Evolutionary conservation across 2,113 vertebrate species (phyloP), one percentile per base, ranked within the genome.

Genomic region (Beaufortia kweichowensis): DNA sequence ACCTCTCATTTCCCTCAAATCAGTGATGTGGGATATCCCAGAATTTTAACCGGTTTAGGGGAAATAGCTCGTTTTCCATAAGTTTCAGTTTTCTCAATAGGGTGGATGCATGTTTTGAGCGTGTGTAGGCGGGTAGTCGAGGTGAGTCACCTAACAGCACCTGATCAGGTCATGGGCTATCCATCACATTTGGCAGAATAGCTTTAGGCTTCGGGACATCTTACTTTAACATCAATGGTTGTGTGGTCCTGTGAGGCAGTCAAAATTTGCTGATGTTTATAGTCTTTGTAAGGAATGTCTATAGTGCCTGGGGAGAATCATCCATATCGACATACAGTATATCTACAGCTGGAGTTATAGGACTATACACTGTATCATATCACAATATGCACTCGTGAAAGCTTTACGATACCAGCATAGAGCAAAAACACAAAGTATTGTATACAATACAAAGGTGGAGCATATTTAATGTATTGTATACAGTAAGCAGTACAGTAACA

Each of bases 161-260:
- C 11, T 76, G 21, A 55, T 35, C 53, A 17, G 15, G 14, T 23
- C 29, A 5, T 55, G 1, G 21, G 55, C 19, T 10, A 26, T 72
- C 33, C 33, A 72, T 56, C 33, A 73, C 5, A 8, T 53, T 50
- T 33, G 46, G 26, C 43, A 68, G 46, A 68, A 33, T 23, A 10
- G 28, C 66, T 68, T 68, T 23, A 68, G 66, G 66, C 9, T 68
- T 1, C 15, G 11, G 10, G 50, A 31, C 65, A 68, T 68, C 28
- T 68, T 6, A 31, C 46, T 31, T 53, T 21, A 31, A 53, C 1
- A 68, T 68, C 66, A 68, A 15, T 33, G 46, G 53, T n/a, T n/a
- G n/a, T n/a, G n/a, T 19, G 3, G 28, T 21, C 17, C 33, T 50
- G 28, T 21, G 0, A 0, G 46, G 6, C 24, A 48, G 41, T 68